Percentiles rank a stretch among this genome's conserved stretches.
phyloP scores from a whole-genome alignment of 2,797 vertebrate species.

The Argya squamiceps region DNA sequence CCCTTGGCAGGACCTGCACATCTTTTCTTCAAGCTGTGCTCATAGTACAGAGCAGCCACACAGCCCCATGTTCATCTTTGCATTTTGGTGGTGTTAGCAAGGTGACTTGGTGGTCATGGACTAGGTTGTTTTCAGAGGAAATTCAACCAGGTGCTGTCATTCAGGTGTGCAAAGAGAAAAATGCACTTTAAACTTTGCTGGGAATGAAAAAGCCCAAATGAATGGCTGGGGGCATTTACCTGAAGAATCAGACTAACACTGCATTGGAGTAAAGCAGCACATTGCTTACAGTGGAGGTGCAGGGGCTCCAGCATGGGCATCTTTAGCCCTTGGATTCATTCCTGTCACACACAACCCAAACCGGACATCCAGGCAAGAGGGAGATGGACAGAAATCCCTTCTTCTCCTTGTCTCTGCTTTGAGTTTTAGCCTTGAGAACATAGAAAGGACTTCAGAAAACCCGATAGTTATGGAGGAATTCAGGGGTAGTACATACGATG shows the following conservation, averaged over 20 bases:
- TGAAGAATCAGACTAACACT: not conserved
- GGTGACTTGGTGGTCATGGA: not conserved
- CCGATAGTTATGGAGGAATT: not conserved
- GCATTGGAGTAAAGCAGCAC: not conserved
- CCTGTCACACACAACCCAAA: not conserved
- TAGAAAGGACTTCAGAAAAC: not conserved
- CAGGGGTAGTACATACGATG: not conserved
- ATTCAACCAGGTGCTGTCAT: not conserved
- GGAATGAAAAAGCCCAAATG: not conserved
- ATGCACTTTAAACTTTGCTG: not conserved
- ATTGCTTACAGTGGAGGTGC: not conserved
- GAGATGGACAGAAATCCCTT: not conserved
- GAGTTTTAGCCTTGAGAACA: not conserved
- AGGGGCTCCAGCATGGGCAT: not conserved
- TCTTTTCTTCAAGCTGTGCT: not conserved
- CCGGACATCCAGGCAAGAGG: not conserved
- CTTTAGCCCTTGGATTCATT: not conserved
- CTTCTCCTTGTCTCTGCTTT: not conserved
- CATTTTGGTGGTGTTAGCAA: not conserved
- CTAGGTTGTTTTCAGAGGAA: not conserved
- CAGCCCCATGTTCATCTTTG: accelerated
- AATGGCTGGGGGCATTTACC: not conserved
- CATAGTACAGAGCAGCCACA: accelerated
- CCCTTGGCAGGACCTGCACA: not conserved
- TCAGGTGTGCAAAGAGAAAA: not conserved